phyloP scores from a whole-genome alignment of 1,140 invertebrate genomes.

The Cherax quadricarinatus region DNA sequence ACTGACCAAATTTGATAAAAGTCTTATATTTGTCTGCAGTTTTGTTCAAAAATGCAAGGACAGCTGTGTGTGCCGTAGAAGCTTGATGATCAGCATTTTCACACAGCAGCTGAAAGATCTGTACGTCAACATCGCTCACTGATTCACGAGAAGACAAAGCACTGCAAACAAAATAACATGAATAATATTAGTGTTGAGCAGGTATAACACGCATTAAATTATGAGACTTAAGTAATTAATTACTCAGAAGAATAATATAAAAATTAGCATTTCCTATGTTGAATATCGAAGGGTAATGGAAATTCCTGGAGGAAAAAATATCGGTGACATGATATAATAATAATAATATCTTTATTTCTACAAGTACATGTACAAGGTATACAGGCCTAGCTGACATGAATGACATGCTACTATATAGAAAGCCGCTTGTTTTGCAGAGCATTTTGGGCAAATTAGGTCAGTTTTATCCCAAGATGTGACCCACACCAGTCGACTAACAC shows the following conservation, averaged over 20 bases:
- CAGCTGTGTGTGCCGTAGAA: conserved; percentile 5
- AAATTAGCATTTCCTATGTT: neutral
- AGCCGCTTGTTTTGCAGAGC: no score
- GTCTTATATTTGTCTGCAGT: neutral
- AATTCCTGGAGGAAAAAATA: no score
- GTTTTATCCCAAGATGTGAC: no score
- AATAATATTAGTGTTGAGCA: neutral
- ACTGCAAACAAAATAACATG: neutral
- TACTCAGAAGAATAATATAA: neutral
- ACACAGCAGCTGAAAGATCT: conserved; percentile 34
- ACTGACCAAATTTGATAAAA: conserved; percentile 32
- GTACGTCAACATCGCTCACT: conserved; percentile 7
- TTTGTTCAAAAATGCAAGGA: neutral
- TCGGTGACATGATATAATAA: no score
- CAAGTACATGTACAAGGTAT: no score
- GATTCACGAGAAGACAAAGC: neutral
- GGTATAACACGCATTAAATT: neutral
- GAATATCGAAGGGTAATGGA: no score
- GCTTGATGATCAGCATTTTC: neutral
- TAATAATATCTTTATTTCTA: no score
- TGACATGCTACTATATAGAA: no score
- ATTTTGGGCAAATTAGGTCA: no score
- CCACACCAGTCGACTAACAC: no score
- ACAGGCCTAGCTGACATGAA: no score
- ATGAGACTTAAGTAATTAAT: neutral